A percentile compares a stretch with the other conserved stretches of the same genome.
phyloP scores from a whole-genome alignment of 1,140 invertebrate species.

The Zaprionus lachaisei region DNA sequence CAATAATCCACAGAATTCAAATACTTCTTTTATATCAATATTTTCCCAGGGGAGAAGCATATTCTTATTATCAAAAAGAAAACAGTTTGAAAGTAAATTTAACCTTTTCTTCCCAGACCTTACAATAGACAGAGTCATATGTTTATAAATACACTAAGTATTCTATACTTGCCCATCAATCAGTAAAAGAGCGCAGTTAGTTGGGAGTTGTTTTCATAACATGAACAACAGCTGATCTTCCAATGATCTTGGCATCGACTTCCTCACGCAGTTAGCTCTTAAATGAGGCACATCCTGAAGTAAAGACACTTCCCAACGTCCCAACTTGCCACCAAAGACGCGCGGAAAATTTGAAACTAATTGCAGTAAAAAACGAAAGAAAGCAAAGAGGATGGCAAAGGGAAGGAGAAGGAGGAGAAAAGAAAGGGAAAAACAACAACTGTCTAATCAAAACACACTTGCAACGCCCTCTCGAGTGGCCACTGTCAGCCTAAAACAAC shows the following conservation, averaged over 20 bases:
- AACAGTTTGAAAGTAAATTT: background rate
- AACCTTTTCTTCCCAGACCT: background rate
- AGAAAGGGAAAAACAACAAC: slow-evolving; percentile 28
- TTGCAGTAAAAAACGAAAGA: slow-evolving; percentile 44
- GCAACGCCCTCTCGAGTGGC: slow-evolving; percentile 62
- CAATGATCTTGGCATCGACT: slow-evolving; percentile 1
- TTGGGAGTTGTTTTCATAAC: background rate
- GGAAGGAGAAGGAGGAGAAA: slow-evolving; percentile 10
- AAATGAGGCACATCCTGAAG: slow-evolving; percentile 70
- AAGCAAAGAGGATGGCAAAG: background rate
- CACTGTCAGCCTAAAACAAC: slow-evolving; percentile 71
- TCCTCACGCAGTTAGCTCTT: slow-evolving; percentile 8
- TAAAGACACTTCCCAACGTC: slow-evolving; percentile 47
- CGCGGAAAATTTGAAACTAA: slow-evolving; percentile 68
- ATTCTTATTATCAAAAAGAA: background rate
- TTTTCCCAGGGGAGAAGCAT: too few species aligned
- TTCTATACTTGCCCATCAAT: background rate
- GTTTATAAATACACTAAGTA: background rate
- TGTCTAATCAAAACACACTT: slow-evolving; percentile 77
- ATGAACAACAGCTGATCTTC: background rate
- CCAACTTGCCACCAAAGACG: slow-evolving; percentile 73
- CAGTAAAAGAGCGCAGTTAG: background rate
- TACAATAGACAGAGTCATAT: background rate
- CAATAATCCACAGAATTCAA: too few species aligned
- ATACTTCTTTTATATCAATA: too few species aligned